Percentiles rank a stretch among this genome's conserved stretches.
phyloP scores from a whole-genome alignment of 2,113 vertebrate genomes.

The Montifringilla adamsi region DNA sequence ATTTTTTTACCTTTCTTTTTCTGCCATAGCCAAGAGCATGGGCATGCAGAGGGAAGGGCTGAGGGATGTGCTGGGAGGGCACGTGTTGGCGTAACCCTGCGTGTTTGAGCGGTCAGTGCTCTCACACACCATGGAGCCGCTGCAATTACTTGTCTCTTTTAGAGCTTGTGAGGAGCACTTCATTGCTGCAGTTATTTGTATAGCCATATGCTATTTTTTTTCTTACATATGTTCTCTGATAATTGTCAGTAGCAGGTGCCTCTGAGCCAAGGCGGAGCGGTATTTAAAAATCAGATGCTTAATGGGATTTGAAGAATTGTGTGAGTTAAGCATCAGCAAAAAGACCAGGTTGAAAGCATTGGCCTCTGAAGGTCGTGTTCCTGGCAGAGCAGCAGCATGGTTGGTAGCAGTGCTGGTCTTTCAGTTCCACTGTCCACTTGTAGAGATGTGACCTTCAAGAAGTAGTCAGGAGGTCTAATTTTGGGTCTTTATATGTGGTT shows the following conservation, averaged over 20 bases:
- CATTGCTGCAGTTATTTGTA: not conserved
- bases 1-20: not conserved
- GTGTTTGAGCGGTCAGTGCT: not conserved
- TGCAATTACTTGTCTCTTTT: not conserved
- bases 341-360: not conserved
- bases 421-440: not conserved
- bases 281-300: conserved; percentile 36
- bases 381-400: rapidly evolving
- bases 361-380: not conserved
- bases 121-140: rapidly evolving
- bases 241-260: conserved; percentile 41
- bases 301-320: not conserved
- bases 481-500: not conserved
- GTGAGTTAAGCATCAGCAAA: not conserved
- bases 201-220: conserved; percentile 41
- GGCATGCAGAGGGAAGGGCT: no score
- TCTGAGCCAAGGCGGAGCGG: rapidly evolving
- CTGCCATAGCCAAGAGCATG: not conserved
- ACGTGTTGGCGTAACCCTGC: rapidly evolving
- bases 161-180: not conserved
- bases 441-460: not conserved
- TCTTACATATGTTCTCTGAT: conserved; percentile 40
- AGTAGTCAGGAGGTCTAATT: not conserved
- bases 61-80: not conserved
- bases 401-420: not conserved